phyloP scores from a whole-genome alignment of 2,888 invertebrate genomes.

The Lissonota sp. region DNA sequence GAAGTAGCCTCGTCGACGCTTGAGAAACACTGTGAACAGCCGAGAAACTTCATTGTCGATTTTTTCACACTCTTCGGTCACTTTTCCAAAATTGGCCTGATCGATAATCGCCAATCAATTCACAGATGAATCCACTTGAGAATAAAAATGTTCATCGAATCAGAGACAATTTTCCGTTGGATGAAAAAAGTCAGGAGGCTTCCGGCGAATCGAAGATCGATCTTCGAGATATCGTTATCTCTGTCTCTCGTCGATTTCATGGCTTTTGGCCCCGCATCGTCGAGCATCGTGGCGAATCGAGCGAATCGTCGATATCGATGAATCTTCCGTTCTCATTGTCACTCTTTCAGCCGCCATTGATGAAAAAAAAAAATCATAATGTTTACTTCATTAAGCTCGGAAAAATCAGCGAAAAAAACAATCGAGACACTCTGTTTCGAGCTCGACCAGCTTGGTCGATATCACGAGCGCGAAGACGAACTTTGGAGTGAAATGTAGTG shows the following conservation, averaged over 20 bases:
- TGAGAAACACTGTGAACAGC: constrained; percentile 75
- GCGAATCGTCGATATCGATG: constrained; percentile 49
- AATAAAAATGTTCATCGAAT: neutral
- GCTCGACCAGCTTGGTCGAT: constrained; percentile 31
- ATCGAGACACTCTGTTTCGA: neutral
- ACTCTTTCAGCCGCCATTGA: no score
- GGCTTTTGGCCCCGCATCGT: constrained; percentile 70
- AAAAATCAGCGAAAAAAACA: no score
- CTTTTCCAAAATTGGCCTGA: constrained; percentile 60
- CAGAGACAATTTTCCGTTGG: neutral
- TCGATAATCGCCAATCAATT: neutral
- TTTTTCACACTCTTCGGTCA: constrained; percentile 51
- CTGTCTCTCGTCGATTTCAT: constrained; percentile 53
- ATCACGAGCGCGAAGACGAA: constrained; percentile 55
- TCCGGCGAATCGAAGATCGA: constrained; percentile 54
- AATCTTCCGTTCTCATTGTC: constrained; percentile 30
- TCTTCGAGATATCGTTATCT: constrained; percentile 56
- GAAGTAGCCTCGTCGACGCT: constrained; percentile 64
- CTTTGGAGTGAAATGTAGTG: constrained; percentile 59
- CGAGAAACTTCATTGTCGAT: constrained; percentile 74
- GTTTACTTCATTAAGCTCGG: no score
- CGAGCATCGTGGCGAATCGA: constrained; percentile 61
- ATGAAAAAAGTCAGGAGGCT: neutral
- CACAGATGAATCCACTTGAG: neutral
- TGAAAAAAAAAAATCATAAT: no score